Conservation (phyloP, 2,113 vertebrate species). For the Saguinus midas region DNA sequence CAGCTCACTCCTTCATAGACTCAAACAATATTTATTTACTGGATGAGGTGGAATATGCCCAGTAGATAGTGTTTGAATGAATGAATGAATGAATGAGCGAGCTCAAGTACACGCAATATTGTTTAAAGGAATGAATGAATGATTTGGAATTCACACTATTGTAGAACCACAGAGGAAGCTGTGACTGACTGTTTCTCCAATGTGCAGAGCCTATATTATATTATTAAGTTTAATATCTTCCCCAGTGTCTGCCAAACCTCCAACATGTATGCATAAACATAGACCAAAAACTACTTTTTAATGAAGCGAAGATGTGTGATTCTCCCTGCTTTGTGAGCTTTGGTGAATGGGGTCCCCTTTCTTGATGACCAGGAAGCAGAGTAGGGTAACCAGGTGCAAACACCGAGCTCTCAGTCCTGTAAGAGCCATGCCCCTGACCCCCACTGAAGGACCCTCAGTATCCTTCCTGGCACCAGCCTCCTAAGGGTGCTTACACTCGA, state of each 20-base stretch:
- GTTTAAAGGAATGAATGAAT: not conserved
- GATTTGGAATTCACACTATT: not conserved
- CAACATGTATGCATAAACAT: not conserved
- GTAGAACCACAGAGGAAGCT: not conserved
- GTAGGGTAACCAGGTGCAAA: not conserved
- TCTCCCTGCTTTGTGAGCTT: not conserved
- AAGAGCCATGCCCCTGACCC: not conserved
- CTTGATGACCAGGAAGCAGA: too few species aligned
- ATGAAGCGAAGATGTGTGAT: not conserved
- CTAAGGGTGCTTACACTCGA: not conserved
- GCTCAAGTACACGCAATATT: not conserved
- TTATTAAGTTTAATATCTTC: not conserved
- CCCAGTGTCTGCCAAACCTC: not conserved
- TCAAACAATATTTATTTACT: too few species aligned
- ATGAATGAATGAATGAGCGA: not conserved
- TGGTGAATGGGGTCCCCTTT: not conserved
- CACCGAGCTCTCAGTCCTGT: not conserved
- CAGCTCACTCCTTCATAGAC: too few species aligned
- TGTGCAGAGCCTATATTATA: not conserved
- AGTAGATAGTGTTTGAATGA: not conserved
- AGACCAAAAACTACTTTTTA: not conserved
- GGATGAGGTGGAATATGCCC: too few species aligned
- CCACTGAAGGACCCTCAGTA: too few species aligned
- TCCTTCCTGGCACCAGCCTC: too few species aligned
- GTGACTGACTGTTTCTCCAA: not conserved